Evolutionary conservation across 2,888 invertebrate genomes (phyloP), one percentile per base, ranked within the genome.

Genomic region (Clistopyga incitator): DNA sequence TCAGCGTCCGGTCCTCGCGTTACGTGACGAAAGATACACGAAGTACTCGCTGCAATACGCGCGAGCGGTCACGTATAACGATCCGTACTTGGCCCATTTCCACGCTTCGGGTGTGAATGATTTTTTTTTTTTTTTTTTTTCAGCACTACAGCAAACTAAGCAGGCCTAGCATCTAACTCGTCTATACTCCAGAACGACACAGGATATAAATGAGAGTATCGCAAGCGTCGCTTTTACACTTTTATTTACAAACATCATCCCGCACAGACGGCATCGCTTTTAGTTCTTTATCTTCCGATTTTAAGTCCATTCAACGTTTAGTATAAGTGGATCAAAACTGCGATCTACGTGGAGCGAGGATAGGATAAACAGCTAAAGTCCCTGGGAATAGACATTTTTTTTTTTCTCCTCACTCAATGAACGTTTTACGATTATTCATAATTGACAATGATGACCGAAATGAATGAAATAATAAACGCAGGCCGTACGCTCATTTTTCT

Each of bases 191-290:
- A 18, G 25, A 34, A 56, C 42, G 52, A 56, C 45, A 52, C 71
- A 61, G 86, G 87, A 81, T 78, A 81, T 82, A 88, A 88, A 85
- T 84, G 78, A 81, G 45, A 83, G 77, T 29, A 61, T 76, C 78
- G 68, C 85, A 81, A 78, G 65, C 81, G 42, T 68, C 83, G 86
- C 88, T 90, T 90, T 89, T 86, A 89, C 85, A 89, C 71, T 85
- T 90, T 90, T 90, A 90, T 90, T 90, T 90, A 90, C 90, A 90
- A 90, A 90, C 87, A 88, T 85, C 88, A 88, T 86, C 87, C 87
- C 87, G 87, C 88, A 87, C 86, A 88, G 85, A 84, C 77, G 42
- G 45, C 67, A 47, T 45, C 67, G 67, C 47, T 67, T 72, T 75
- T 78, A n/a, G n/a, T 76, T 74, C 74, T 68, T 64, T 52, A 56